A percentile compares a stretch with the other conserved stretches of the same genome.
phyloP scores from a whole-genome alignment of 2,797 vertebrate genomes.

The Enteromius radiatus region DNA sequence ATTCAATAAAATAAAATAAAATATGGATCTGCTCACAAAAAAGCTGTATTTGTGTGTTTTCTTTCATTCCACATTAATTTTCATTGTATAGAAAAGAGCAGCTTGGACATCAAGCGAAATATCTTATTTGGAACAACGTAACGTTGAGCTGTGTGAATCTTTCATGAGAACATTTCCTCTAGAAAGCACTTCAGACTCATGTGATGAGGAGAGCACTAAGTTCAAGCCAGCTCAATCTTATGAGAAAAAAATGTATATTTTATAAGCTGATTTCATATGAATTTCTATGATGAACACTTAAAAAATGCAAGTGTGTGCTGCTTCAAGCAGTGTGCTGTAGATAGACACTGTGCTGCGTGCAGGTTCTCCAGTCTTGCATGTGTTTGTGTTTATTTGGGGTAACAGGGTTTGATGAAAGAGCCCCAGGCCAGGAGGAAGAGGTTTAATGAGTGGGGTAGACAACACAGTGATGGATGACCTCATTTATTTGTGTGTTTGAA shows the following conservation, averaged over 20 bases:
- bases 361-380: conserved; percentile 3
- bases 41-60: neutral
- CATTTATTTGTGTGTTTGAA: conserved; percentile 65
- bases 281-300: conserved; percentile 5
- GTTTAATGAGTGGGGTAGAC: neutral
- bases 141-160: conserved; percentile 32
- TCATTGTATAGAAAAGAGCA: neutral
- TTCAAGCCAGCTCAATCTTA: neutral
- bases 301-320: neutral
- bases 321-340: conserved; percentile 56
- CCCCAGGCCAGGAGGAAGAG: conserved; percentile 9
- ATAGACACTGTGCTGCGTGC: conserved; percentile 52
- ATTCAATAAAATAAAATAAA: neutral
- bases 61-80: neutral
- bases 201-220: neutral
- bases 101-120: neutral
- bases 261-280: neutral
- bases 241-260: neutral
- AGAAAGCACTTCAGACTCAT: conserved; percentile 17
- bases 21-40: neutral
- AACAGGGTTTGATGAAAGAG: conserved; percentile 39
- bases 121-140: neutral
- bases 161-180: conserved; percentile 6
- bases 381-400: conserved; percentile 52
- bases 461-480: conserved; percentile 65